Evolutionary conservation across 64 coral and sea anemone species (phyloP), one percentile per base, ranked within the genome.

Genomic region (Cladopsammia gracilis): DNA sequence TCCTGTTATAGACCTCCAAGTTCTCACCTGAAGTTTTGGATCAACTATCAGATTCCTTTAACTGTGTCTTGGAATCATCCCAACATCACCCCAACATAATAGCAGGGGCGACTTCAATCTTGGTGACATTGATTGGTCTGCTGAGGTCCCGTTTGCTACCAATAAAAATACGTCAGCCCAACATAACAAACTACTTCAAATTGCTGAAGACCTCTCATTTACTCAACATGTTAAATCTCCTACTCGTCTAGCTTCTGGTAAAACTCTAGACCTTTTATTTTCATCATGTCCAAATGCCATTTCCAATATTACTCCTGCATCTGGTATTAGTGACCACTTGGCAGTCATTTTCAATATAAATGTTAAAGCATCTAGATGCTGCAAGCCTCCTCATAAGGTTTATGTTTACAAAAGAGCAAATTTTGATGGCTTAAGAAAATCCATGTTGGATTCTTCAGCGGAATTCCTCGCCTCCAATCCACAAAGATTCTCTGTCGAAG

Each of bases 311-410:
- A 7, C 7, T 56, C 7, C 53, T 56, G 12, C 6, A 56, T 12
- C 53, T 56, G 53, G 53, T 7, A 56, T 56, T 3, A 94, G 92
- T 23, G 85, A 93, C 50, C 86, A 94, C 48, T 10, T 75, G 19
- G 62, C 73, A 52, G 78, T 94, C 4, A 47, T 51, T 19, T 94
- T 89, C 85, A 43, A 79, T 46, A 86, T 90, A 62, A 95, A 91
- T 54, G 18, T 69, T 44, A 95, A 89, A 66, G n/a, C 46, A 7
- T 53, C 62, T 19, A 76, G 87, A 24, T 71, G 57, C n/a, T n/a
- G 44, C 43, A 89, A 85, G 50, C 77, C 77, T 57, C 93, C 87
- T 76, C 56, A 94, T 81, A 88, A 84, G 74, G 77, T 94, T 51
- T 94, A 82, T 26, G 25, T 82, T n/a, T 89, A 89, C 78, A 85